These are phyloP conservation scores for Ischnura elegans DNA, from an alignment of 2,888 invertebrate genomes.

Conservation along the genomic window DNA sequence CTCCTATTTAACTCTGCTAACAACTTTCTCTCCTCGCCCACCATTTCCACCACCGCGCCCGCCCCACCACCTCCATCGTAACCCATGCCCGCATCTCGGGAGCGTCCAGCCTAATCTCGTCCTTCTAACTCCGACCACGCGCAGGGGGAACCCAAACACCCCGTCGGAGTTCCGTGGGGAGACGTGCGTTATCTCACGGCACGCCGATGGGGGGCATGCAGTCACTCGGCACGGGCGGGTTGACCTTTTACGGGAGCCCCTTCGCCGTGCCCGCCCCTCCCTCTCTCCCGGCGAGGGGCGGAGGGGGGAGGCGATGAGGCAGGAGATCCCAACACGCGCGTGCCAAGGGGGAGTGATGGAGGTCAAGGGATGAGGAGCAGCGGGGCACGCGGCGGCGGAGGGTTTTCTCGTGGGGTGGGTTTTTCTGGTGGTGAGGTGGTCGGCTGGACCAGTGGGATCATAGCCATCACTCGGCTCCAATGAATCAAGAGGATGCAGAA, in stretches of 20 bases:
- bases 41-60: neutral
- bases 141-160: neutral
- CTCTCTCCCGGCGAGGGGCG: neutral
- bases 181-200: neutral
- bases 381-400: neutral
- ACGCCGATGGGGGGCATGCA: neutral
- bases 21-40: too few relatives aligned
- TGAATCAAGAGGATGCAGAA: too few relatives aligned
- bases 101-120: neutral
- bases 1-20: too few relatives aligned
- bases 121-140: too few relatives aligned
- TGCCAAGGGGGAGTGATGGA: slow-evolving; percentile 29
- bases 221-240: slow-evolving; percentile 18
- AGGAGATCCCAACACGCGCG: slow-evolving; percentile 35
- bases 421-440: too few relatives aligned
- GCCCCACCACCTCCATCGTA: neutral
- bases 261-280: slow-evolving; percentile 5
- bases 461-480: too few relatives aligned
- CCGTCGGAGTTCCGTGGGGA: neutral
- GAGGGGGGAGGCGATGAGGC: neutral
- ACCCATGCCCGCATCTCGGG: neutral
- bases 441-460: too few relatives aligned
- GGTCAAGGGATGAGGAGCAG: slow-evolving; percentile 24
- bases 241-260: slow-evolving; percentile 19
- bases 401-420: neutral